Percentiles rank a stretch among this genome's conserved stretches.
Conservation (phyloP, 2,797 vertebrate species). For the Hydrolagus colliei region DNA sequence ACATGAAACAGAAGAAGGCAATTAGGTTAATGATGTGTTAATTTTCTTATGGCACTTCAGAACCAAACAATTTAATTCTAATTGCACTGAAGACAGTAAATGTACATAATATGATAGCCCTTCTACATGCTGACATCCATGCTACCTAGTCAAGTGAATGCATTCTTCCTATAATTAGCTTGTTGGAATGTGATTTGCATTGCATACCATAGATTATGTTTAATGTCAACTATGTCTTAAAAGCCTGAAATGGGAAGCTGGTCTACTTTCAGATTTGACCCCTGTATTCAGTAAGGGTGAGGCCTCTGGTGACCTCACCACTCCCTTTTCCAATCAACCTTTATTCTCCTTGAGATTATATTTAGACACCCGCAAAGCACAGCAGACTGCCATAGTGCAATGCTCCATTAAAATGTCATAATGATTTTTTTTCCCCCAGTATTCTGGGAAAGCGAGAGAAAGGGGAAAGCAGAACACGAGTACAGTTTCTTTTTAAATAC, state of each 20-base stretch:
- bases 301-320: conserved; percentile 40
- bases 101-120: conserved; percentile 51
- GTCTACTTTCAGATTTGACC: conserved; percentile 50
- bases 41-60: conserved; percentile 61
- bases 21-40: conserved; percentile 51
- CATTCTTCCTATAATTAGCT: conserved; percentile 73
- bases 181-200: conserved; percentile 60
- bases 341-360: background rate
- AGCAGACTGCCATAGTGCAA: conserved; percentile 38
- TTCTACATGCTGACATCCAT: conserved; percentile 46
- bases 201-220: conserved; percentile 47
- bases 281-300: conserved; percentile 47
- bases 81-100: conserved; percentile 63
- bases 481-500: background rate
- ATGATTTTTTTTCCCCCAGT: background rate
- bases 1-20: background rate
- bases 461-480: background rate
- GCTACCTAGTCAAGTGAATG: conserved; percentile 59
- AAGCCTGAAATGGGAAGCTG: conserved; percentile 49
- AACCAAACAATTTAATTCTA: conserved; percentile 68
- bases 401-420: conserved; percentile 20
- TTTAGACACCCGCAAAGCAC: background rate
- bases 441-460: conserved; percentile 17
- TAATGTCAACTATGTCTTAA: conserved; percentile 50
- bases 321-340: conserved; percentile 42